Percentiles rank a stretch among this genome's conserved stretches.
These are phyloP conservation scores for Rhabdornis inornatus DNA, from an alignment of 2,113 vertebrate genomes.

Conservation along the genomic window DNA sequence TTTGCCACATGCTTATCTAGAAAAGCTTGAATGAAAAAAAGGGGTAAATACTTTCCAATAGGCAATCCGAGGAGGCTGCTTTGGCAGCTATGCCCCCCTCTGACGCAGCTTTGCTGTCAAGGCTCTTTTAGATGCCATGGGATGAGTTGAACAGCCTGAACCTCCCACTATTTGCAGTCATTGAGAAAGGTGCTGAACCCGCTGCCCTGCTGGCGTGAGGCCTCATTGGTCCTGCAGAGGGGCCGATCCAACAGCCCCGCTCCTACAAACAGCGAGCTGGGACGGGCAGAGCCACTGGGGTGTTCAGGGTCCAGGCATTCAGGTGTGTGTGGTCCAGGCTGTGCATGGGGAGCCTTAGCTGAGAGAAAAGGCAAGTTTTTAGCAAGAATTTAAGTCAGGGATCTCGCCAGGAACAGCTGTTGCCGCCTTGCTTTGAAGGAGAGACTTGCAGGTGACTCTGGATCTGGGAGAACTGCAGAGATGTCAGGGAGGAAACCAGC, in stretches of 20 bases:
- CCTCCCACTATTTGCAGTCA: constrained; percentile 13
- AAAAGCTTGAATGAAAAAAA: neutral
- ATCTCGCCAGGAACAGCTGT: neutral
- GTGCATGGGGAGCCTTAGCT: neutral
- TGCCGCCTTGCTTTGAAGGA: neutral
- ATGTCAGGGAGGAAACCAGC: neutral
- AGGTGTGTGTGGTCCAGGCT: neutral
- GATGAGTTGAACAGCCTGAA: neutral
- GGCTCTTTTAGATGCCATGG: neutral
- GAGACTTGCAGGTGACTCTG: neutral
- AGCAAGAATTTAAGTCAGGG: neutral
- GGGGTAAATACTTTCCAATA: neutral
- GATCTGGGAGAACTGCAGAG: neutral
- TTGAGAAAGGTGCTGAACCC: neutral
- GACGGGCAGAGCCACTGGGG: neutral
- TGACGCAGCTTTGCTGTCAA: constrained; percentile 44
- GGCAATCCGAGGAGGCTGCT: neutral
- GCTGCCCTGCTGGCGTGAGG: neutral
- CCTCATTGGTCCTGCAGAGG: neutral
- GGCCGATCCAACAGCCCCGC: neutral
- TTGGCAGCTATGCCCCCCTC: neutral
- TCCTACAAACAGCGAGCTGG: neutral
- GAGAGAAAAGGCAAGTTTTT: neutral
- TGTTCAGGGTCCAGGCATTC: rapidly evolving
- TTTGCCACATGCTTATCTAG: neutral